Evolutionary conservation across 2,113 vertebrate species (phyloP).

Genomic region (Thymallus thymallus): DNA sequence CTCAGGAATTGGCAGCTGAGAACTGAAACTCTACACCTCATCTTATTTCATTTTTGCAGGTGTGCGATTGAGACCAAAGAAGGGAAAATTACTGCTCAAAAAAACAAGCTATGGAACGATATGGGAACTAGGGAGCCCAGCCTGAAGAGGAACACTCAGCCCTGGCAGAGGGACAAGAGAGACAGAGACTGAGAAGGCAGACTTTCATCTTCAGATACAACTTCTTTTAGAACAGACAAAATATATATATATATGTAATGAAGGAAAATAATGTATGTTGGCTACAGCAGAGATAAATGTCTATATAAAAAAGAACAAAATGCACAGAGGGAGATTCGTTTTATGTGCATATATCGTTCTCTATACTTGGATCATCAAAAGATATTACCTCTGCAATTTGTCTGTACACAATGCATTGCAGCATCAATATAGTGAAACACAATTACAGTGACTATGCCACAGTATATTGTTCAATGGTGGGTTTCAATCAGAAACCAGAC

Average conservation of each 20-base stretch:
- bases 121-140: neutral
- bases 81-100: neutral
- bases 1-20: neutral
- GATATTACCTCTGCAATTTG: neutral
- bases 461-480: neutral
- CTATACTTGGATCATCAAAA: neutral
- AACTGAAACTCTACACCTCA: neutral
- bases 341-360: conserved; percentile 6
- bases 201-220: too few relatives aligned
- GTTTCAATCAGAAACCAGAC: neutral
- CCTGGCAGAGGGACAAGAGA: neutral
- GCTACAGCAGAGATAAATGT: too few relatives aligned
- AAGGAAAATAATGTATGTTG: neutral
- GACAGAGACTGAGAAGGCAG: neutral
- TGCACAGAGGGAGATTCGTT: neutral
- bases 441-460: neutral
- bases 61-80: neutral
- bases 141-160: neutral
- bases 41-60: neutral
- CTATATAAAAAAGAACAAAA: too few relatives aligned
- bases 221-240: neutral
- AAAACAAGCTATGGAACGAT: neutral
- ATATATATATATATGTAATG: neutral
- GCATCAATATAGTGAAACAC: neutral
- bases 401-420: neutral